A percentile compares a stretch with the other conserved stretches of the same genome.
phyloP scores from a whole-genome alignment of 2,888 invertebrate genomes.

The Perithous albicinctus region DNA sequence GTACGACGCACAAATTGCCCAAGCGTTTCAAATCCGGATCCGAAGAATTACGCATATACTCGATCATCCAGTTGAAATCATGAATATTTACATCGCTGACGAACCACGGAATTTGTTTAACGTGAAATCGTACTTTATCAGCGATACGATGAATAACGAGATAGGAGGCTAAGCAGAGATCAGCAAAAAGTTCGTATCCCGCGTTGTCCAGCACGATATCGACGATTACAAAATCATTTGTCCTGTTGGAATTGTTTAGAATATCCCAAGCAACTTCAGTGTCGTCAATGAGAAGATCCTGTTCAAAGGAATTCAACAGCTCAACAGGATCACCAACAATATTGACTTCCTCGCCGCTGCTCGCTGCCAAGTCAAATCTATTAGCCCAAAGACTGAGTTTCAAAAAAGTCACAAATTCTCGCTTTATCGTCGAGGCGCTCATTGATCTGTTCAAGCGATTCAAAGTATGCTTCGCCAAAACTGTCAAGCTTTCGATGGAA shows the following conservation, averaged over 20 bases:
- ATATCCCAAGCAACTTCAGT: constrained; percentile 86
- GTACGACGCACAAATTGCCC: constrained; percentile 87
- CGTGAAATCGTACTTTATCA: constrained; percentile 91
- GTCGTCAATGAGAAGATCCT: constrained; percentile 88
- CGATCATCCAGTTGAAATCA: constrained; percentile 91
- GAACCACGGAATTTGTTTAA: constrained; percentile 97
- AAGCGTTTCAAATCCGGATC: constrained; percentile 82
- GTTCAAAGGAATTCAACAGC: constrained; percentile 86
- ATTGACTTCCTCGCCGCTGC: constrained; percentile 89
- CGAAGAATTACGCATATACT: constrained; percentile 82
- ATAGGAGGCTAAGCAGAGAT: constrained; percentile 94
- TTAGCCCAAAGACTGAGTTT: constrained; percentile 97
- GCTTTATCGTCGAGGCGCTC: constrained; percentile 75
- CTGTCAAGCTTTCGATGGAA: constrained; percentile 86
- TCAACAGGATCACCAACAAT: constrained; percentile 86
- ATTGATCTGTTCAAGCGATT: constrained; percentile 75
- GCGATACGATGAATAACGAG: constrained; percentile 88
- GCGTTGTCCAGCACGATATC: constrained; percentile 96
- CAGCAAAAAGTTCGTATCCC: constrained; percentile 96
- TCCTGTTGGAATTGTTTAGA: constrained; percentile 74
- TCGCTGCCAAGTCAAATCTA: constrained; percentile 95
- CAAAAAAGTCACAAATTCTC: constrained; percentile 86
- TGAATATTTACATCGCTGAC: constrained; percentile 93
- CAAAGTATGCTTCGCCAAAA: constrained; percentile 85
- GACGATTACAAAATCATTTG: constrained; percentile 83